phyloP scores from a whole-genome alignment of 1,140 invertebrate genomes.

The Pinna nobilis region DNA sequence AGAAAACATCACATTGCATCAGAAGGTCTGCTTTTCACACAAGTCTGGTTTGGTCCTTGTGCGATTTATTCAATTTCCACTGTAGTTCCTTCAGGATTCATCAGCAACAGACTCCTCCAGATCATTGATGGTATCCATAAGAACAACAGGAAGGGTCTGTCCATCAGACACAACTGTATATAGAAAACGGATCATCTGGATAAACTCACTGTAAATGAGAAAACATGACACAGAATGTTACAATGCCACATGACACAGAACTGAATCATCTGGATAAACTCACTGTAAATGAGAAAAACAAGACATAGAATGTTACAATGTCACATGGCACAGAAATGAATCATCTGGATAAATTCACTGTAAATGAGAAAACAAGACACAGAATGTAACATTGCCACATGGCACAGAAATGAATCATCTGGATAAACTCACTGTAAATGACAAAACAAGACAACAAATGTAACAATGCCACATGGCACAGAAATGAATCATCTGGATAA shows the following conservation, averaged over 20 bases:
- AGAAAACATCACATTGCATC: background rate
- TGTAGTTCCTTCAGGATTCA: background rate
- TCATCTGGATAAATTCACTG: too few relatives aligned
- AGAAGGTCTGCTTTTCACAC: background rate
- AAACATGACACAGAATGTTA: background rate
- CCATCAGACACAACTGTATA: constrained; percentile 37
- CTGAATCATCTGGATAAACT: too few relatives aligned
- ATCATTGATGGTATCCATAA: constrained; percentile 49
- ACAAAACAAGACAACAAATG: too few relatives aligned
- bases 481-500: too few relatives aligned
- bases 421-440: too few relatives aligned
- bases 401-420: too few relatives aligned
- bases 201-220: constrained; percentile 39
- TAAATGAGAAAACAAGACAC: background rate
- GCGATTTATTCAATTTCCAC: background rate
- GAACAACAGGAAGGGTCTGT: constrained; percentile 36
- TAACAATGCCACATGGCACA: too few relatives aligned
- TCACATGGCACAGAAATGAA: too few relatives aligned
- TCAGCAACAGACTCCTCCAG: constrained; percentile 27
- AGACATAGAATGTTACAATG: background rate
- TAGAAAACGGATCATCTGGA: constrained; percentile 26
- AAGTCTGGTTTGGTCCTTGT: background rate
- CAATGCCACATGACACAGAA: background rate
- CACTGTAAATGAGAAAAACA: background rate
- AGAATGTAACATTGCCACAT: too few relatives aligned